Percentiles rank a stretch among this genome's conserved stretches.
Evolutionary conservation across 2,797 vertebrate species (phyloP).

Genomic region (Poecilia wingei): DNA sequence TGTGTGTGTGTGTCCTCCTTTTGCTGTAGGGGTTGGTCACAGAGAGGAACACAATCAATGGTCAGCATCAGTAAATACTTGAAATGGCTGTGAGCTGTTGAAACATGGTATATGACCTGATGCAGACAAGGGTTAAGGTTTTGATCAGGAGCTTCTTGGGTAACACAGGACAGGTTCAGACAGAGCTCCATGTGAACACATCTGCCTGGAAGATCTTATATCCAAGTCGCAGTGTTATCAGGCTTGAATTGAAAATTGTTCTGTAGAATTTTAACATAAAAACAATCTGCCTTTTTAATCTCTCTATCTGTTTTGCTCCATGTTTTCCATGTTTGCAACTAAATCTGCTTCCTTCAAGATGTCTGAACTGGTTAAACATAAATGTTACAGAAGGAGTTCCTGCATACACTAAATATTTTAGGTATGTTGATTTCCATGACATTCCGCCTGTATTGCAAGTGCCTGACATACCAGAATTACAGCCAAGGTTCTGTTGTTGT

Average conservation of each 20-base stretch:
- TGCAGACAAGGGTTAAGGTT: constrained; percentile 7
- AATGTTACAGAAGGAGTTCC: neutral
- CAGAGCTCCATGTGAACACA: constrained; percentile 39
- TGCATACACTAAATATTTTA: neutral
- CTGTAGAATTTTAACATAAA: neutral
- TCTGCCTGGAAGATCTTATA: constrained; percentile 16
- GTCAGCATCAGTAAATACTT: constrained; percentile 13
- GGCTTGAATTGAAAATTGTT: neutral
- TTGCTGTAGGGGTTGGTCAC: neutral
- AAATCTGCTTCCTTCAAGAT: neutral
- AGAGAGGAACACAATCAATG: constrained; percentile 3
- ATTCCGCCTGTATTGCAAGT: neutral
- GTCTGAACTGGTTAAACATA: neutral
- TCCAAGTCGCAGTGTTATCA: neutral
- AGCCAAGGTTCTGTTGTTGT: neutral
- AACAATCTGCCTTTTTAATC: neutral
- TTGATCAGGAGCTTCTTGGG: constrained; percentile 13
- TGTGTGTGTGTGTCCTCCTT: neutral
- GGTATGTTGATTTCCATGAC: neutral
- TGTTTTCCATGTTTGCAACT: neutral
- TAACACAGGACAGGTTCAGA: constrained; percentile 53
- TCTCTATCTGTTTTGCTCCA: neutral
- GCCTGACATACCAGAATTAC: neutral
- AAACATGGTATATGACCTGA: constrained; percentile 18
- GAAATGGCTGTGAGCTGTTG: constrained; percentile 27